Evolutionary conservation across 2,113 vertebrate genomes (phyloP), one percentile per base, ranked within the genome.

Genomic region (Notothenia coriiceps): DNA sequence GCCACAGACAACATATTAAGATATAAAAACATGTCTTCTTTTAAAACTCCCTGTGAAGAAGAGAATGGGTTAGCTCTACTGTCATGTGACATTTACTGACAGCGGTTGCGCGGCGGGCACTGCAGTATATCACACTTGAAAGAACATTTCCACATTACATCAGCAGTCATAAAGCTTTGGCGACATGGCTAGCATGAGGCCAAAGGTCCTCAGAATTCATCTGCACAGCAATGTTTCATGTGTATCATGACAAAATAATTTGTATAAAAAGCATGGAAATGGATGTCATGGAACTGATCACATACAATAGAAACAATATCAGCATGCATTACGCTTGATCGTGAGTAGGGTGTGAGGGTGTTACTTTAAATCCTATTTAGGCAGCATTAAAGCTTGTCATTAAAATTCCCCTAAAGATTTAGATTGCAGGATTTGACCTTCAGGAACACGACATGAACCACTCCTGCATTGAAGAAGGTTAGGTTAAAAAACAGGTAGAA

Each of bases 211-310:
- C 54, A 56, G 78, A 51, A 80, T 78, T 86, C 67, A 50, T 69
- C 74, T 85, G 78, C 64, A 78, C 65, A 70, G 74, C 63, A 81
- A 89, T 86, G 83, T 86, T 35, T 35, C 5, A 35, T 61, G 70
- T 43, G 61, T n/a, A 71, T 73, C 77, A 86, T 92, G 93, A 80
- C 43, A 92, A 91, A 92, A 89, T 40, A 85, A 59, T 90, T 88
- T 89, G 84, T 85, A 73, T 86, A 86, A 84, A 90, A 92, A 92
- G 89, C 91, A 91, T 93, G 93, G 74, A 50, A 85, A 93, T 92
- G 92, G 88, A 89, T 91, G 90, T 86, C 51, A 93, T 94, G 92
- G 88, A 61, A 68, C 65, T 87, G 84, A 80, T 64, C 62, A 87
- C 82, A 84, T 59, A 86, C 80, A 86, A 59, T 80, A 77, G 81